phyloP scores from a whole-genome alignment of 2,888 invertebrate species.

The Sinelater perroti region DNA sequence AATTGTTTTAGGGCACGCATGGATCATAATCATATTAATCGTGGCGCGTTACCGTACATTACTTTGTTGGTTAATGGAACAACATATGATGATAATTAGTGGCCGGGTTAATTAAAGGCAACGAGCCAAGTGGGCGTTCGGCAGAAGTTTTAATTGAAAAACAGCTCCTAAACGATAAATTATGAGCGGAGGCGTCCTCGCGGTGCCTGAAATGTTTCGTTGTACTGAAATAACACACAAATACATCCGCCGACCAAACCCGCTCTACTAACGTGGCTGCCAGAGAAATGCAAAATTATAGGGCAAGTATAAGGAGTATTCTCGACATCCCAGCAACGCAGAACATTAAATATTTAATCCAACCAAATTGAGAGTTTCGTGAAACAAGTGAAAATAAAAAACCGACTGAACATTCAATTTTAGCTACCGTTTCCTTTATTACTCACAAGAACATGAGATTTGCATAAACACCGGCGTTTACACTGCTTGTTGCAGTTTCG shows the following conservation, averaged over 20 bases:
- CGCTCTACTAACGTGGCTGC: constrained; percentile 2
- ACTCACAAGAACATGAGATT: too few species aligned
- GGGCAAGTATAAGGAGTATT: too few species aligned
- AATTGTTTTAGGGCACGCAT: background rate
- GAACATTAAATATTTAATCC: too few species aligned
- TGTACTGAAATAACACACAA: constrained; percentile 9
- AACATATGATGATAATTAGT: too few species aligned
- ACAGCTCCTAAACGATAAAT: constrained; percentile 19
- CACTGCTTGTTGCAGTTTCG: too few species aligned
- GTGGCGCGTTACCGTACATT: too few species aligned
- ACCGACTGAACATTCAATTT: constrained; percentile 7
- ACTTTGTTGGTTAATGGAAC: too few species aligned
- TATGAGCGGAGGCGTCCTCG: constrained; percentile 3
- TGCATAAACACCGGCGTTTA: too few species aligned
- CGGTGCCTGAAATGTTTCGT: too few species aligned
- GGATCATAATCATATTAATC: background rate
- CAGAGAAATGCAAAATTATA: too few species aligned
- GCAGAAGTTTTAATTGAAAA: constrained; percentile 16
- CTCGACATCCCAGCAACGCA: too few species aligned
- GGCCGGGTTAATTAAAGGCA: constrained; percentile 10
- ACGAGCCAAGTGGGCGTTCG: constrained; percentile 11
- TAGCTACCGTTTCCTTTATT: constrained; percentile 5
- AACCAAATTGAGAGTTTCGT: too few species aligned
- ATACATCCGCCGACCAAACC: constrained; percentile 5
- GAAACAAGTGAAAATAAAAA: constrained; percentile 9